Evolutionary conservation across 64 coral and sea anemone species (phyloP).

Genomic region (Platygyra sinensis): DNA sequence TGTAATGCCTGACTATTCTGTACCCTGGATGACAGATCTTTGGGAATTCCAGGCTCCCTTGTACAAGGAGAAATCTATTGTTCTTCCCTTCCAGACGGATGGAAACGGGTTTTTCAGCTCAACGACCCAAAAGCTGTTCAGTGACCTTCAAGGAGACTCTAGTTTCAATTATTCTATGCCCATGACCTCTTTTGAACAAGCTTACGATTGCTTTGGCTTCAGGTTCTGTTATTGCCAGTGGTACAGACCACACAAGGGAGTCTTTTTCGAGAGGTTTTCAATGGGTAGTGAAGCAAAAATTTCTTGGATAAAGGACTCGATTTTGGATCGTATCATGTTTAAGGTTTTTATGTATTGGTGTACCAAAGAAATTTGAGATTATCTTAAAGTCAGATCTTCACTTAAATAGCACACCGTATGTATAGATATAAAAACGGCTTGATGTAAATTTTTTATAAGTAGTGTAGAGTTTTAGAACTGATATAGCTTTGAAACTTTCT

Average conservation of each 20-base stretch:
- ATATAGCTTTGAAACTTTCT: too few relatives aligned
- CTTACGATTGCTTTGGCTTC: background rate
- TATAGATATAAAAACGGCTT: too few relatives aligned
- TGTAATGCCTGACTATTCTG: background rate
- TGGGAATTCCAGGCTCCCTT: conserved; percentile 5
- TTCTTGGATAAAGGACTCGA: background rate
- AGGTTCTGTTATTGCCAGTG: background rate
- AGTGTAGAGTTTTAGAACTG: too few relatives aligned
- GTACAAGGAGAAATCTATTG: background rate
- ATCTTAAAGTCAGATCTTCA: too few relatives aligned
- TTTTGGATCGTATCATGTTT: background rate
- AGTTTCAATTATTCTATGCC: background rate
- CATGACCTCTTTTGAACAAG: background rate
- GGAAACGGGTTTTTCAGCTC: conserved; percentile 3
- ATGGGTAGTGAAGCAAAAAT: background rate
- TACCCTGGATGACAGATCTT: background rate
- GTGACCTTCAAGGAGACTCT: background rate
- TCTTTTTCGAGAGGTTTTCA: conserved; percentile 7
- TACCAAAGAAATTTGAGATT: background rate
- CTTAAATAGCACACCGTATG: too few relatives aligned
- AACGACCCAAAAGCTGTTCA: conserved; percentile 11
- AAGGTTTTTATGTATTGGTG: conserved; percentile 16
- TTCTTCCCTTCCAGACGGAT: background rate
- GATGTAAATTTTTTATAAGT: too few relatives aligned
- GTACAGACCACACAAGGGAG: background rate